A percentile compares a stretch with the other conserved stretches of the same genome.
Conservation (phyloP, 2,113 vertebrate species). For the Suricata suricatta region DNA sequence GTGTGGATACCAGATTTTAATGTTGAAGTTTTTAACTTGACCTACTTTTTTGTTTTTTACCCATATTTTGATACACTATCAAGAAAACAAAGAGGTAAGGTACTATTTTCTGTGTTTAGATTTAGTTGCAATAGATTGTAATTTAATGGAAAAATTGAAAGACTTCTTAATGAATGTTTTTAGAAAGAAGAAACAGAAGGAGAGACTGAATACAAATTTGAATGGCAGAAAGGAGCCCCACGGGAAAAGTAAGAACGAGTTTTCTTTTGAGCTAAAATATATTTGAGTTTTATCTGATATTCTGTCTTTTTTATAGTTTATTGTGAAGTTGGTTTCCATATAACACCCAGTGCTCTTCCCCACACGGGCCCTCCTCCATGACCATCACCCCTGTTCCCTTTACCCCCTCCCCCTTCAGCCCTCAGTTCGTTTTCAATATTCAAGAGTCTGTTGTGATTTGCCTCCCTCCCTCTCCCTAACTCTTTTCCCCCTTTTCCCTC, state of each 20-base stretch:
- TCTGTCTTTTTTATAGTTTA: no score
- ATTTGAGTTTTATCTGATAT: background rate
- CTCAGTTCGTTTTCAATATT: no score
- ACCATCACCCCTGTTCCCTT: no score
- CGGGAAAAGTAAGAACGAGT: slow-evolving; percentile 93
- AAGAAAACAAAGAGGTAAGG: slow-evolving; percentile 97
- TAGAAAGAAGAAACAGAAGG: slow-evolving; percentile 95
- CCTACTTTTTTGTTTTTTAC: slow-evolving; percentile 43
- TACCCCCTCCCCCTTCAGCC: no score
- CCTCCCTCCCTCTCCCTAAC: no score
- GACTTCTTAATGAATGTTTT: slow-evolving; percentile 67
- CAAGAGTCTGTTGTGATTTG: no score
- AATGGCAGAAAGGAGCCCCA: slow-evolving; percentile 98
- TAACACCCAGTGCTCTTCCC: no score
- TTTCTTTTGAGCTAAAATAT: background rate
- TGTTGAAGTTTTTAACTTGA: slow-evolving; percentile 67
- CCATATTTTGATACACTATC: slow-evolving; percentile 81
- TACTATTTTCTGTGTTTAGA: slow-evolving; percentile 57
- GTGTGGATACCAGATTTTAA: background rate
- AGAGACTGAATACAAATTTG: slow-evolving; percentile 97
- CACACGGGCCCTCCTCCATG: no score
- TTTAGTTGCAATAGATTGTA: slow-evolving; percentile 46
- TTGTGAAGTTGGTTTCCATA: no score
- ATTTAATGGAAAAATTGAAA: slow-evolving; percentile 38
- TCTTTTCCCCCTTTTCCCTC: no score